Conservation (phyloP, 2,888 invertebrate genomes). For the Micropterix aruncella region DNA sequence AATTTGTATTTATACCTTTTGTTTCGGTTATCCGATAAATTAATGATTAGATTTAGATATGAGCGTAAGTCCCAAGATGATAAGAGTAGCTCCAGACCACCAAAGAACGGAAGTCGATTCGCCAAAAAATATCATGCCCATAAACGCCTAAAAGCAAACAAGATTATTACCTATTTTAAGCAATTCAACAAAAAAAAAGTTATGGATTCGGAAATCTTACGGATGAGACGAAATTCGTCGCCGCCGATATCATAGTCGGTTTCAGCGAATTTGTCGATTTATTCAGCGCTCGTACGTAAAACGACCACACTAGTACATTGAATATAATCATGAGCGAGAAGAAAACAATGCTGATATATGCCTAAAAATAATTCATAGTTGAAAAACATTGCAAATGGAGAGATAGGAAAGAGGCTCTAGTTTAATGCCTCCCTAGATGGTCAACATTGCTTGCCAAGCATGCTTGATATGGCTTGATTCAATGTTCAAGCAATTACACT, state of each 20-base stretch:
- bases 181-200: too few species aligned
- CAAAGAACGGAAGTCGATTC: constrained; percentile 55
- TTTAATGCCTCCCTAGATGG: too few species aligned
- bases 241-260: constrained; percentile 47
- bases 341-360: constrained; percentile 5
- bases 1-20: too few species aligned
- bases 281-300: constrained; percentile 48
- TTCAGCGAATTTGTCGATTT: constrained; percentile 41
- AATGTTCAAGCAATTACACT: too few species aligned
- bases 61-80: constrained; percentile 54
- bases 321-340: constrained; percentile 13
- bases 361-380: not conserved
- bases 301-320: constrained; percentile 15
- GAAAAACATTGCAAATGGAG: too few species aligned
- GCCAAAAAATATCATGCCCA: constrained; percentile 53
- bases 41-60: constrained; percentile 24
- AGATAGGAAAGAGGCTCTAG: too few species aligned
- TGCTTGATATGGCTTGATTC: too few species aligned
- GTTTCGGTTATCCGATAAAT: too few species aligned
- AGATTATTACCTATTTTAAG: too few species aligned
- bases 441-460: too few species aligned
- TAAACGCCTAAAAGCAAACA: constrained; percentile 45
- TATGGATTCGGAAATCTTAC: too few species aligned
- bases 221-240: constrained; percentile 48
- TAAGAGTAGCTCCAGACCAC: constrained; percentile 57